Evolutionary conservation across 2,113 vertebrate genomes (phyloP), one percentile per base, ranked within the genome.

Genomic region (Ptyas mucosa): DNA sequence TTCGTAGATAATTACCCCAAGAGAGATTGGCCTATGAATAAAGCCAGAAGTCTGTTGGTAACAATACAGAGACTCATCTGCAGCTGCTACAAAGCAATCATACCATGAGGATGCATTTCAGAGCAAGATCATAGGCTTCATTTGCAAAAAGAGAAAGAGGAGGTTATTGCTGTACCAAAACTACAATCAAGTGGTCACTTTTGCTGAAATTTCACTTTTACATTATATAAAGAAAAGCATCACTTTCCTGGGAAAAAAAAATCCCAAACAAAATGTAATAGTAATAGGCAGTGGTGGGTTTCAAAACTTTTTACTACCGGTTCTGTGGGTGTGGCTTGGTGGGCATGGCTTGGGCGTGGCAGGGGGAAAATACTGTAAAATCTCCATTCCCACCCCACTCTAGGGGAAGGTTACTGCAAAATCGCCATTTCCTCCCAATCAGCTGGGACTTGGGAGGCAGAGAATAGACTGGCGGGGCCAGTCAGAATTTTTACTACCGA

Each of bases 1-100:
- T 96, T 92, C 21, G 3, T 34, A 97, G 89, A 90, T 91, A 95
- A 0, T 96, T 55, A 15, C 58, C 94, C 96, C 98, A 98, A 11
- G 96, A 95, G 7, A 96, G 57, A 57, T 49, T 91, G 29, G 94
- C 93, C 97, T 97, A 52, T 5, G 89, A 85, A 29, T 58, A 57
- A 54, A 92, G 95, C 90, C 14, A 94, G 52, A 92, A 87, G 69
- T 49, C 39, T 88, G 5, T 12, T 51, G 18, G 11, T 69, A 51
- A 94, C 92, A 3, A 23, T 88, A 88, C 90, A 29, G 49, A 46
- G 81, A 8, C 29, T 75, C n/a, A 43, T 51, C 6, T 46, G 10
- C 24, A 18, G 43, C 29, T 24, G 23, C 20, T 34, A 20, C 61
- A 23, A 90, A 21, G 34, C 18, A 29, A 88, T 46, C 75, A 85